A percentile compares a stretch with the other conserved stretches of the same genome.
Evolutionary conservation across 2,888 invertebrate species (phyloP).

Genomic region (Pseudococcus jackbeardsleyi): DNA sequence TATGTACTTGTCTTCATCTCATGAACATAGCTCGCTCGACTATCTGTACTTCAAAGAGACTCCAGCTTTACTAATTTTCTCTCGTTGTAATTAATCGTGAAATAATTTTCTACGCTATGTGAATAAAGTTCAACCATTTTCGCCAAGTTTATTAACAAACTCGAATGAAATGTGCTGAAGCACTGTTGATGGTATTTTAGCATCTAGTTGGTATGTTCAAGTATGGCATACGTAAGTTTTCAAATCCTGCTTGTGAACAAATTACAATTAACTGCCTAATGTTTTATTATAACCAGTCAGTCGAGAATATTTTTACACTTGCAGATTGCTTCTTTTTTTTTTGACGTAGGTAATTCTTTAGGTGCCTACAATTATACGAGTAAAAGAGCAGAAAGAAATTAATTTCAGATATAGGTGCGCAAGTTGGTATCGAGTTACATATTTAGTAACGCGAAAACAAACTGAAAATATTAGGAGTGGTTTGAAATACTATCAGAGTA

Average conservation of each 20-base stretch:
- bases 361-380: too few relatives aligned
- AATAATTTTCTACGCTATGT: slow-evolving; percentile 24
- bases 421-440: neutral
- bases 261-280: slow-evolving; percentile 6
- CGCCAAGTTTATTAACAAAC: slow-evolving; percentile 45
- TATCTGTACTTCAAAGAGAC: slow-evolving; percentile 1
- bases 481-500: slow-evolving; percentile 38
- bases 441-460: slow-evolving; percentile 1
- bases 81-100: slow-evolving; percentile 35
- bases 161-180: neutral
- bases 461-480: slow-evolving; percentile 33
- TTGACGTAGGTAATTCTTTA: neutral
- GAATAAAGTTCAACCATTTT: slow-evolving; percentile 16
- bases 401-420: neutral
- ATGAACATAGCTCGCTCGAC: neutral
- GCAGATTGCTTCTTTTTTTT: neutral
- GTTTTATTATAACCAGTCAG: neutral
- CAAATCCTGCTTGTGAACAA: neutral
- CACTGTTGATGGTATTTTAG: neutral
- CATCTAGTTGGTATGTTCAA: neutral
- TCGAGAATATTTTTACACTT: neutral
- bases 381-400: neutral
- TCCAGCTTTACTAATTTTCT: slow-evolving; percentile 40
- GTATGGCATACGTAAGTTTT: neutral
- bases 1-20: slow-evolving; percentile 23